A percentile compares a stretch with the other conserved stretches of the same genome.
Conservation (phyloP, 2,888 invertebrate genomes). For the Entomobrya proxima region DNA sequence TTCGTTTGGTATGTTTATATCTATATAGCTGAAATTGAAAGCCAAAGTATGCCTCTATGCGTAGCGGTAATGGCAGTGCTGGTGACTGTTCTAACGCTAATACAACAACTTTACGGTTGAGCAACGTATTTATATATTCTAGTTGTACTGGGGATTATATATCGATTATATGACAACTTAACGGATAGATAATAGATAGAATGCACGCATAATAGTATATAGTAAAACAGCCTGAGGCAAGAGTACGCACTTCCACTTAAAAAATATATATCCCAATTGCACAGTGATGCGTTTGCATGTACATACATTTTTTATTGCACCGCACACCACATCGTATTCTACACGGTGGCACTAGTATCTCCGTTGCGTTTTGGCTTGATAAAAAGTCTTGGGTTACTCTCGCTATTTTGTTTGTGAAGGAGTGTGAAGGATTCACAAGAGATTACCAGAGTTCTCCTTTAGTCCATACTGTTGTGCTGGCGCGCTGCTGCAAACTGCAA, state of each 20-base stretch:
- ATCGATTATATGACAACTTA: background rate
- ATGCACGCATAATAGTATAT: constrained; percentile 24
- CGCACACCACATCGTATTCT: background rate
- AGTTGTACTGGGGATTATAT: background rate
- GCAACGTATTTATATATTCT: background rate
- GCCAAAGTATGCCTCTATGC: background rate
- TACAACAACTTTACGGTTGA: background rate
- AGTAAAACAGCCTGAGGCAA: constrained; percentile 53
- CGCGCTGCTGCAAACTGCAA: background rate
- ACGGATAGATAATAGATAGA: background rate
- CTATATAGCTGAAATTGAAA: background rate
- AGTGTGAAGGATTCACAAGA: constrained; percentile 30
- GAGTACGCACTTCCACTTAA: constrained; percentile 58
- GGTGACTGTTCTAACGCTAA: background rate
- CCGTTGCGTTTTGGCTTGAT: background rate
- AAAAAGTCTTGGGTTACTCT: background rate
- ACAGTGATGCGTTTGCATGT: constrained; percentile 39
- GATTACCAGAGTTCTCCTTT: background rate
- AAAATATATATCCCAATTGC: constrained; percentile 36
- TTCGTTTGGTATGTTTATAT: background rate
- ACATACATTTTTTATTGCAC: constrained; percentile 18
- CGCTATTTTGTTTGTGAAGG: background rate
- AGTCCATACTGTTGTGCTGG: background rate
- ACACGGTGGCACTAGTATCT: background rate
- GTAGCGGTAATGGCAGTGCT: background rate